These are phyloP conservation scores for Podilymbus podiceps DNA, from an alignment of 2,113 vertebrate species.

Conservation along the genomic window DNA sequence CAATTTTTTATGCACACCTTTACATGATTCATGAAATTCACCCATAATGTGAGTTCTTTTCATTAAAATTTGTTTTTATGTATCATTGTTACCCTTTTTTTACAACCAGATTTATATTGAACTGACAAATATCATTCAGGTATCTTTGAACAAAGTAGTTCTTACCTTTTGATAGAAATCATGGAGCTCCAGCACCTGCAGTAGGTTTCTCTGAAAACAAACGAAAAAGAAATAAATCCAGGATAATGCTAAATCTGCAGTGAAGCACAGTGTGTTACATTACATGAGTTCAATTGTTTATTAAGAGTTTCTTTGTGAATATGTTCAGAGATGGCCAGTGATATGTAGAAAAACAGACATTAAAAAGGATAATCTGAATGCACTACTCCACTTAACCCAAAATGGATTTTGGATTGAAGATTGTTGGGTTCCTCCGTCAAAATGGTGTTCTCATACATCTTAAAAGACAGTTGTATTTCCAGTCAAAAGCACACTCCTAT, in stretches of 20 bases:
- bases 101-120: neutral
- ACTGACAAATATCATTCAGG: constrained; percentile 45
- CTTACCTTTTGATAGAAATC: constrained; percentile 23
- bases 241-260: constrained; percentile 13
- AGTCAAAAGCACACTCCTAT: neutral
- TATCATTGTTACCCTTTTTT: constrained; percentile 36
- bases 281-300: neutral
- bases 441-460: neutral
- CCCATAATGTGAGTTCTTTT: constrained; percentile 56
- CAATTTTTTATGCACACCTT: constrained; percentile 66
- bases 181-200: neutral
- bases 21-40: constrained; percentile 66
- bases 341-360: neutral
- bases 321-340: neutral
- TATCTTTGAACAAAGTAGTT: constrained; percentile 33
- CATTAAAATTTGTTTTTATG: constrained; percentile 66
- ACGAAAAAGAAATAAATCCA: neutral
- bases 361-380: neutral
- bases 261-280: neutral
- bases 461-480: neutral
- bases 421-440: neutral
- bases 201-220: constrained; percentile 16
- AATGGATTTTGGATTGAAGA: neutral
- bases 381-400: neutral
- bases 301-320: neutral